Evolutionary conservation across 2,888 invertebrate species (phyloP), one percentile per base, ranked within the genome.

Genomic region (Rhingia rostrata): DNA sequence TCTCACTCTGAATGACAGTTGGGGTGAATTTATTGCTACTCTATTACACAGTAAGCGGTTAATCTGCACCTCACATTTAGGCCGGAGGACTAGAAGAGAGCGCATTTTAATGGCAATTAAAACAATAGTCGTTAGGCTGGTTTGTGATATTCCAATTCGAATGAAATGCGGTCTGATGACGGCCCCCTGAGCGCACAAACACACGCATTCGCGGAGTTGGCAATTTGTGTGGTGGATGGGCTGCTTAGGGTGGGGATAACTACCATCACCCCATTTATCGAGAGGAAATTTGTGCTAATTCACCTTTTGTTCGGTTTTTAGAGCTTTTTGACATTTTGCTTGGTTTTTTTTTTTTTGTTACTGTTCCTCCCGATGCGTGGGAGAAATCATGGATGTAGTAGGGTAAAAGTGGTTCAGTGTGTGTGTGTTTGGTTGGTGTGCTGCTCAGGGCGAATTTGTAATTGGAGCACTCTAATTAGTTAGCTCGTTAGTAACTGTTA

Each of bases 241-340:
- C 3, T 6, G 69, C 49, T 47, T 33, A 53, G 37, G 30, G 45
- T 32, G 64, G 63, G 49, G 60, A 30, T 35, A 74, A 49, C 10
- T 60, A 69, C 66, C 69, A 22, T 70, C 51, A 63, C 45, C 63
- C 58, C 49, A 33, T 61, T 22, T 12, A 33, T 37, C 14, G 6
- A 69, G 70, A 84, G 80, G 80, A 84, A 84, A 84, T 80, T 84
- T 84, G 84, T 75, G 80, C 84, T 84, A 84, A 84, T 75, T 84
- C 84, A 84, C 84, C 84, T 84, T 80, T 84, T 84, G 84, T 84
- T 84, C 84, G 80, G 84, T 84, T 84, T 84, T 84, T 84, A 84
- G 84, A 84, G 79, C 84, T 75, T 84, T 84, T 84, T 75, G 84
- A 84, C 74, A 80, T 84, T 70, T 75, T 84, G 61, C 75, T 74